These are phyloP conservation scores for Fopius arisanus DNA, from an alignment of 1,140 invertebrate genomes.

Conservation along the genomic window DNA sequence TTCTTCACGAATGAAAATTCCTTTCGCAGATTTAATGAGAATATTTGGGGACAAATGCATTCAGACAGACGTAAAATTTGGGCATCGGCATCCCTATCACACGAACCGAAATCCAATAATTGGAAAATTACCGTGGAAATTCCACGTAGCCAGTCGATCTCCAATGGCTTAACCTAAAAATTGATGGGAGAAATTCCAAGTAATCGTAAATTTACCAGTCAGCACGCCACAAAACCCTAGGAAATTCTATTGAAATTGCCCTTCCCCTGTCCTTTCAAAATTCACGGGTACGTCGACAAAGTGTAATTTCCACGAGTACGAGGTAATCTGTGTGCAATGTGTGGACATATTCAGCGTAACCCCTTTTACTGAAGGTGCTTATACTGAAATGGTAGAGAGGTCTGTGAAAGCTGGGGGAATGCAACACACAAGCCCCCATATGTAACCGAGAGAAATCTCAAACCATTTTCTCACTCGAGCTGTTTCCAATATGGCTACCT, in stretches of 20 bases:
- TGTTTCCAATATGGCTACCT: not conserved
- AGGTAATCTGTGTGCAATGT: slow-evolving; percentile 3
- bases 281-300: not conserved
- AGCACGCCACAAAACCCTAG: not conserved
- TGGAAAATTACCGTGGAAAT: too few species aligned
- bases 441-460: slow-evolving; percentile 2
- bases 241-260: not conserved
- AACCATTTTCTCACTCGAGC: slow-evolving; percentile 2
- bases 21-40: too few species aligned
- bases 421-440: not conserved
- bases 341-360: not conserved
- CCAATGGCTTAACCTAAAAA: too few species aligned
- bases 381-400: not conserved
- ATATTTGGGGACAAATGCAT: too few species aligned
- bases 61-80: too few species aligned
- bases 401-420: not conserved
- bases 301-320: slow-evolving; percentile 10
- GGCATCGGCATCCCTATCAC: too few species aligned
- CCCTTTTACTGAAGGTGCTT: slow-evolving; percentile 1
- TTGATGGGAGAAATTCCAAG: too few species aligned
- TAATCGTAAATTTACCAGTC: not conserved
- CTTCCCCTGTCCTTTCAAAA: not conserved
- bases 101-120: too few species aligned
- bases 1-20: too few species aligned
- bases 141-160: too few species aligned